Percentiles rank a stretch among this genome's conserved stretches.
phyloP scores from a whole-genome alignment of 2,888 invertebrate species.

The Hyposoter didymator region DNA sequence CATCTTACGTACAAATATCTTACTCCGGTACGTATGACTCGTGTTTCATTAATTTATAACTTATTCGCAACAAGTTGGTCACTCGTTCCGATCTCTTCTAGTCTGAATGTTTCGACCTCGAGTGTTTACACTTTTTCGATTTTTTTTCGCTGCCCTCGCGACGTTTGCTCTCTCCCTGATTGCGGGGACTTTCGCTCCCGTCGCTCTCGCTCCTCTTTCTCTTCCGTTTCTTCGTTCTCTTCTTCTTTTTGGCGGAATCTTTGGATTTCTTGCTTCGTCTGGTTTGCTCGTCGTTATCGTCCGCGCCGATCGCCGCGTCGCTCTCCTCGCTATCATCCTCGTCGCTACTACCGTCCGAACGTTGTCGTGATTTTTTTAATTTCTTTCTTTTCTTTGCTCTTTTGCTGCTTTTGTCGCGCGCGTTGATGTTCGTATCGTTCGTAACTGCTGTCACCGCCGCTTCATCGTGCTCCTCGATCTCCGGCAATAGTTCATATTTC shows the following conservation, averaged over 20 bases:
- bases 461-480: constrained; percentile 62
- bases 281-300: constrained; percentile 70
- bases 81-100: constrained; percentile 34
- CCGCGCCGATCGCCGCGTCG: constrained; percentile 27
- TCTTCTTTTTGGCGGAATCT: constrained; percentile 76
- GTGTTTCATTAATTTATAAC: neutral
- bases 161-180: constrained; percentile 71
- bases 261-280: constrained; percentile 18
- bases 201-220: constrained; percentile 74
- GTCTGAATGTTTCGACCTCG: constrained; percentile 76
- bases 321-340: constrained; percentile 67
- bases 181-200: constrained; percentile 71
- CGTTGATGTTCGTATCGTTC: constrained; percentile 77
- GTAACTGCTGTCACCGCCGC: constrained; percentile 34
- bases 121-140: constrained; percentile 80
- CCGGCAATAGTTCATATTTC: constrained; percentile 83
- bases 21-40: constrained; percentile 88
- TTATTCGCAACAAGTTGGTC: neutral
- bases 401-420: constrained; percentile 77
- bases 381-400: constrained; percentile 77
- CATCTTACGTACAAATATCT: constrained; percentile 98
- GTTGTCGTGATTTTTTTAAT: constrained; percentile 75
- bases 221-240: constrained; percentile 74
- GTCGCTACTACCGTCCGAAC: constrained; percentile 63
- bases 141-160: constrained; percentile 72